Percentiles rank a stretch among this genome's conserved stretches.
phyloP scores from a whole-genome alignment of 1,140 invertebrate species.

The Andrena cerasifolii region DNA sequence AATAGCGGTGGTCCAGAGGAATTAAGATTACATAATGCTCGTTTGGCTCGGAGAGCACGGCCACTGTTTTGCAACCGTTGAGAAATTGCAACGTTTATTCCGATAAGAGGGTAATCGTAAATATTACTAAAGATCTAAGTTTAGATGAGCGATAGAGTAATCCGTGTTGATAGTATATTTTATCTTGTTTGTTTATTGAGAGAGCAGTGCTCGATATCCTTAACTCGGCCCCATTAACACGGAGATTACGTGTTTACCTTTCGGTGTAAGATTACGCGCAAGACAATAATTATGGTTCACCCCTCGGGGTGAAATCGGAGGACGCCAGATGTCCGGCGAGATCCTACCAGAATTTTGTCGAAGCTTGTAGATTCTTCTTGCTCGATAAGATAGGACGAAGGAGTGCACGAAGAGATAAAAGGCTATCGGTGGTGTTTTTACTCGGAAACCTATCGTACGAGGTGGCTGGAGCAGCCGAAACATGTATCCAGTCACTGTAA shows the following conservation, averaged over 20 bases:
- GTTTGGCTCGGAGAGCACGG: neutral
- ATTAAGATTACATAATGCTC: neutral
- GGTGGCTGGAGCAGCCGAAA: neutral
- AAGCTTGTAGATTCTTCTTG: slow-evolving; percentile 10
- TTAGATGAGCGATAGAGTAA: neutral
- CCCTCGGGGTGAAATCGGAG: neutral
- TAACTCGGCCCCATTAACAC: neutral
- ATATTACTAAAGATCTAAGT: neutral
- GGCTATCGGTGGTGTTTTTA: slow-evolving; percentile 35
- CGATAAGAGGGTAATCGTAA: too few species aligned
- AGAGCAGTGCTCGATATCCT: neutral
- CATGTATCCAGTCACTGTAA: too few species aligned
- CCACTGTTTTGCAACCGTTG: neutral
- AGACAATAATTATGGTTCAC: neutral
- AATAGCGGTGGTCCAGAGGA: too few species aligned
- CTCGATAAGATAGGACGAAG: slow-evolving; percentile 29
- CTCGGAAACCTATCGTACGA: slow-evolving; percentile 4
- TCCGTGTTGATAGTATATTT: neutral
- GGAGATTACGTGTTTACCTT: slow-evolving; percentile 5
- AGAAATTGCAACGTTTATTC: neutral
- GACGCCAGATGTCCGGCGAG: neutral
- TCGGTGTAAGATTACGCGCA: neutral
- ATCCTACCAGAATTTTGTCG: neutral
- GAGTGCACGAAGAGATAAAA: slow-evolving; percentile 15
- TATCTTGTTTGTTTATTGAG: slow-evolving; percentile 31